A percentile compares a stretch with the other conserved stretches of the same genome.
Conservation (phyloP, 2,888 invertebrate genomes). For the Phyto melanocephala region DNA sequence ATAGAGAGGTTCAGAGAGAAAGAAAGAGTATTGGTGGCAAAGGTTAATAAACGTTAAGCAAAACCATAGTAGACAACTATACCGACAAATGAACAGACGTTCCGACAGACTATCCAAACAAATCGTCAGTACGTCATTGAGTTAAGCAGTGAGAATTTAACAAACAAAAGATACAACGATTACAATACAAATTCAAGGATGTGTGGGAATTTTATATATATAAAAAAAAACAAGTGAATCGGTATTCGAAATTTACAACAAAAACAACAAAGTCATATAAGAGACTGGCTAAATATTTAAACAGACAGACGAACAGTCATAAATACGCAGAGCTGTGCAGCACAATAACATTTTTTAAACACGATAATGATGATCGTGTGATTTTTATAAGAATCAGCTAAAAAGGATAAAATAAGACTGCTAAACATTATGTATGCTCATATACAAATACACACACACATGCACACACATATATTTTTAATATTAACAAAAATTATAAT, state of each 20-base stretch:
- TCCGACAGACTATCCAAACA: neutral
- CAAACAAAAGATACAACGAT: constrained; percentile 22
- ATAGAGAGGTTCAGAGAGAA: no score
- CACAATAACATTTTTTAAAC: neutral
- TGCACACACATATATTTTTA: neutral
- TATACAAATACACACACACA: constrained; percentile 10
- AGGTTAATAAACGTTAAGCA: constrained; percentile 55
- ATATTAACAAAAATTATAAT: constrained; percentile 45
- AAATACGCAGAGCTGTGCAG: neutral
- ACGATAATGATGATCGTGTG: constrained; percentile 60
- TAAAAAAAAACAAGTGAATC: constrained; percentile 64
- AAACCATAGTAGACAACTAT: neutral
- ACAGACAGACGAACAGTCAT: neutral
- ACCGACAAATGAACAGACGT: neutral
- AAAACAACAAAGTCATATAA: constrained; percentile 26
- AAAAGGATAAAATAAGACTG: constrained; percentile 38
- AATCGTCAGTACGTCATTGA: neutral
- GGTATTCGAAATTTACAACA: constrained; percentile 43
- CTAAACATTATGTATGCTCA: no score
- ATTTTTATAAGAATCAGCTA: constrained; percentile 43
- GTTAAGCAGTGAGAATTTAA: constrained; percentile 16
- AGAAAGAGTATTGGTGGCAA: neutral
- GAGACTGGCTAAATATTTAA: neutral
- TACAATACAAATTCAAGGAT: constrained; percentile 52
- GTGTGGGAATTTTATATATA: constrained; percentile 64